Evolutionary conservation across 2,888 invertebrate genomes (phyloP), one percentile per base, ranked within the genome.

Genomic region (Heliconius erato): DNA sequence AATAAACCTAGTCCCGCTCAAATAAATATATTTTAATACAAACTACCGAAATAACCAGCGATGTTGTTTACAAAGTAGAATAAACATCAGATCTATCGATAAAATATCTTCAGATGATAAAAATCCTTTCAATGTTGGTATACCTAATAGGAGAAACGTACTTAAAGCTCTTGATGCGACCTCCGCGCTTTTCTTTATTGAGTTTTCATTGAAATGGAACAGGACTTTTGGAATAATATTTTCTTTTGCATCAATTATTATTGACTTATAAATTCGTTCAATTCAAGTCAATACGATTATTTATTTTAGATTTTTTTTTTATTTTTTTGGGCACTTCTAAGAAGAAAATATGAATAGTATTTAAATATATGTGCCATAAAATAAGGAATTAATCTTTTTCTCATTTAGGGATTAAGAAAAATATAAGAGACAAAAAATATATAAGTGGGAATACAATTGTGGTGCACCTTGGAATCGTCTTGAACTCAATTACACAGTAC

Each of bases 101-200:
- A 74, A 49, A 74, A 54, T 28, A 74, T 74, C 19, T 76, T 63
- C n/a, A 12, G n/a, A 19, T 76, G n/a, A 35, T 76, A 59, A 76
- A 63, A 76, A 16, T 76, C 59, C 16, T 63, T 76, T 63, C 54
- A 35, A n/a, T 59, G 32, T 63, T 76, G 59, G 74, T 59, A 76
- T 23, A 63, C 59, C 76, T 76, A 76, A 76, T 76, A 63, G 76
- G 35, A 63, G 63, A 76, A 26, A 63, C 40, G 63, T 35, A 59
- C n/a, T 76, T 76, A 76, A 76, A 40, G 63, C 76, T 63, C 9
- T 76, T 76, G 76, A 63, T 1, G 63, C 40, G 76, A 63, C 76
- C 59, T 12, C 35, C 26, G 26, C 63, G 26, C 40, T 40, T 63
- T 35, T 63, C 54, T n/a, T 76, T 76, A 76, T 76, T 63, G 63